A percentile compares a stretch with the other conserved stretches of the same genome.
Conservation (phyloP, 2,113 vertebrate species). For the Manacus vitellinus region DNA sequence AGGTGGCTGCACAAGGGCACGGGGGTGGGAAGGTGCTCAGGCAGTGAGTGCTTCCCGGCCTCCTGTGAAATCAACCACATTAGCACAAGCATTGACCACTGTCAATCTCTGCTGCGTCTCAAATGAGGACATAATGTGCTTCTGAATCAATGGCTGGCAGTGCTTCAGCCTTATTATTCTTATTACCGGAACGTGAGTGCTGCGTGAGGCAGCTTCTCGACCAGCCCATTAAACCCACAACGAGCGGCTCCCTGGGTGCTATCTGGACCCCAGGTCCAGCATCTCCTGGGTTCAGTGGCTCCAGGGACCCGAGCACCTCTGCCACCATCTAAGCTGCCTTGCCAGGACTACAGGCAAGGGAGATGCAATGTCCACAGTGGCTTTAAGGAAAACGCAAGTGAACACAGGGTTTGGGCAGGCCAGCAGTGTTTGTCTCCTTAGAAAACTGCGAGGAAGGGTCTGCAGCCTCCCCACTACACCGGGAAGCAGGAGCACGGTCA, state of each 20-base stretch:
- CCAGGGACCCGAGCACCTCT: neutral
- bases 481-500: neutral
- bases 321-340: neutral
- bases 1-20: neutral
- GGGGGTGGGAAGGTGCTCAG: neutral
- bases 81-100: slow-evolving; percentile 34
- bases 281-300: neutral
- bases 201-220: neutral
- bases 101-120: neutral
- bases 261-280: neutral
- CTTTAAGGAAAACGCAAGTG: neutral
- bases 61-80: slow-evolving; percentile 10
- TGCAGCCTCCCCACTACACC: neutral
- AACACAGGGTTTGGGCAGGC: neutral
- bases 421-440: neutral
- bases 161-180: neutral
- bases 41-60: neutral
- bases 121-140: slow-evolving; percentile 28
- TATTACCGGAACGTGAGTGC: neutral
- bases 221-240: neutral
- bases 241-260: rapidly evolving
- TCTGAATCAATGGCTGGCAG: slow-evolving; percentile 35
- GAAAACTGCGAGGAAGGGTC: neutral
- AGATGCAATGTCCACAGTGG: neutral
- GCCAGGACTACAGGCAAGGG: neutral